A percentile compares a stretch with the other conserved stretches of the same genome.
Conservation (phyloP, 2,113 vertebrate species). For the Heterocephalus glaber region DNA sequence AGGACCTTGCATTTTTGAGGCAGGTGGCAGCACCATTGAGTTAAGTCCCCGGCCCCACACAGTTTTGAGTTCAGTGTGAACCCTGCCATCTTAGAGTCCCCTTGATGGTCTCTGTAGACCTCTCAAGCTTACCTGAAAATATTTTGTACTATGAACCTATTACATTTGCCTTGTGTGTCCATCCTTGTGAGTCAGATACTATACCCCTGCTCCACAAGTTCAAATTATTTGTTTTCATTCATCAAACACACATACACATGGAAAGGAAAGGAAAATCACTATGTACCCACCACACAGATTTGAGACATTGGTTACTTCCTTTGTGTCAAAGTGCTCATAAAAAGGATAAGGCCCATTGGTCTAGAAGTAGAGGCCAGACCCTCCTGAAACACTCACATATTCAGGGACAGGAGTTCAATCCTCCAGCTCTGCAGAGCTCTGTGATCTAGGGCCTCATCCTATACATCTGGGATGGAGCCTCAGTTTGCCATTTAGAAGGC, state of each 20-base stretch:
- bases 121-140: not conserved
- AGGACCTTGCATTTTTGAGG: too few relatives aligned
- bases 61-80: conserved; percentile 9
- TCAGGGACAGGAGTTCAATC: not conserved
- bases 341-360: not conserved
- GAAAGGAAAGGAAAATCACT: not conserved
- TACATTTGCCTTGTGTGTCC: not conserved
- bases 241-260: not conserved
- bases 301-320: not conserved
- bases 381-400: not conserved
- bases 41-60: too few relatives aligned
- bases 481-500: not conserved
- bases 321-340: not conserved
- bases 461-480: not conserved
- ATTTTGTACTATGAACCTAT: not conserved
- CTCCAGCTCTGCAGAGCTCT: conserved; percentile 11
- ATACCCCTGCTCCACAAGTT: not conserved
- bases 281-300: not conserved
- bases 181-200: not conserved
- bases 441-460: not conserved
- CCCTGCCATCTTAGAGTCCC: not conserved
- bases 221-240: not conserved
- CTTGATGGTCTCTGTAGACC: not conserved
- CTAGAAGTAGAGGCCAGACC: not conserved
- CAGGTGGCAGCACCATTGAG: too few relatives aligned